A percentile compares a stretch with the other conserved stretches of the same genome.
Evolutionary conservation across 92 coral and sea anemone genomes (phyloP).

Genomic region (Diadumene lineata): DNA sequence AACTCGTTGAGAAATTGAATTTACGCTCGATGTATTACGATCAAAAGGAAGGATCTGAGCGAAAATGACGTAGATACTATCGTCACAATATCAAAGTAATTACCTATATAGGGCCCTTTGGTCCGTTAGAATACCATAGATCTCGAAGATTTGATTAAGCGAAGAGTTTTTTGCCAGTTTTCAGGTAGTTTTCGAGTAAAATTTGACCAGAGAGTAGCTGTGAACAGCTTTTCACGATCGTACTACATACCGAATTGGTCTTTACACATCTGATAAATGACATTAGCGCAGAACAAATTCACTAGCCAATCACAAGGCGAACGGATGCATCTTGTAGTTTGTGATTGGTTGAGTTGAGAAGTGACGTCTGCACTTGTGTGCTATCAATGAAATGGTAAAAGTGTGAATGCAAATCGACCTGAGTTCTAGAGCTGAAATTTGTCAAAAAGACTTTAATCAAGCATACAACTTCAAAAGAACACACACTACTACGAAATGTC

Average conservation of each 20-base stretch:
- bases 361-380: constrained; percentile 74
- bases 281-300: constrained; percentile 78
- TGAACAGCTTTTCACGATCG: constrained; percentile 64
- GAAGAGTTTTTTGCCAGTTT: constrained; percentile 6
- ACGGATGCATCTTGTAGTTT: constrained; percentile 43
- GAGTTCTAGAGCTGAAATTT: constrained; percentile 45
- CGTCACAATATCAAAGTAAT: background rate
- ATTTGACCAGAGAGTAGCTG: constrained; percentile 36
- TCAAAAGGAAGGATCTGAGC: constrained; percentile 39
- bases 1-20: constrained; percentile 10
- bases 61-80: constrained; percentile 11
- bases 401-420: constrained; percentile 55
- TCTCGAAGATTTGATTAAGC: background rate
- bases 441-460: constrained; percentile 70
- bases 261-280: constrained; percentile 82
- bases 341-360: constrained; percentile 67
- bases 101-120: constrained; percentile 40
- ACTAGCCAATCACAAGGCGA: constrained; percentile 73
- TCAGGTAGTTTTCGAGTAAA: constrained; percentile 24
- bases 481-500: constrained; percentile 55
- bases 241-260: constrained; percentile 89
- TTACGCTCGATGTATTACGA: constrained; percentile 19
- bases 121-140: background rate
- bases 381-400: constrained; percentile 79
- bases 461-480: constrained; percentile 41